Base-by-base conservation (phyloP, 2,113 vertebrate genomes). In the Ophthalmolycus amberensis region DNA sequence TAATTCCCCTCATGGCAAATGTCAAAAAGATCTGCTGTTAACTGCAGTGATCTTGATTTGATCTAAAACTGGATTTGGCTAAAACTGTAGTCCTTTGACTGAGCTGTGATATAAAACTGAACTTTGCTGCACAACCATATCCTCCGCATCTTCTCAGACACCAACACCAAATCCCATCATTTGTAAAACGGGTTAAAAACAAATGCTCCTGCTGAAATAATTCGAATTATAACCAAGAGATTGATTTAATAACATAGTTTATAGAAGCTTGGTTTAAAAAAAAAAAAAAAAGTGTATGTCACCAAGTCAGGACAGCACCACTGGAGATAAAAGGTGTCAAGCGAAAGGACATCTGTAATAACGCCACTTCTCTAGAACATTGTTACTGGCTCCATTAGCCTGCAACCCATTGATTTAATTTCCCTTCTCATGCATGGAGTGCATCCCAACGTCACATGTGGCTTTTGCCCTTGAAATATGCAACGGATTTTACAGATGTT, bases 321-420 rank as follows among this genome's bases (percentile, higher is more conserved):
- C 32, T n/a, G 37, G 48, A 79, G 88, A 83, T 92, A 88, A 92
- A 92, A 88, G 83, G 89, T 91, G 88, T 90, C 83, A 89, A 70
- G 69, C 22, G 7, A 90, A 82, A 90, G 90, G 89, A 67, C 90
- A 86, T 65, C 71, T 34, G 56, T 91, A 76, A 87, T 88, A 88
- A 82, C 9, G n/a, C 52, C 69, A 50, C 77, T 67, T 85, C 75
- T 81, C 59, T 75, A 27, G 79, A 92, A 86, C 86, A 87, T 80
- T 84, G 70, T 74, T 38, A 50, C 50, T 9, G 59, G 71, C 74
- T 90, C 90, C 84, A 90, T 94, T 89, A 90, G 83, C 69, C 72
- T 5, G 63, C 48, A 87, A 48, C 42, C 64, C 64, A 85, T 84
- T 85, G 80, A 89, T 89, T 85, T 87, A 69, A 91, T 90, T 79